Evolutionary conservation across 2,888 invertebrate species (phyloP).

Genomic region (Macrosiphum euphorbiae): DNA sequence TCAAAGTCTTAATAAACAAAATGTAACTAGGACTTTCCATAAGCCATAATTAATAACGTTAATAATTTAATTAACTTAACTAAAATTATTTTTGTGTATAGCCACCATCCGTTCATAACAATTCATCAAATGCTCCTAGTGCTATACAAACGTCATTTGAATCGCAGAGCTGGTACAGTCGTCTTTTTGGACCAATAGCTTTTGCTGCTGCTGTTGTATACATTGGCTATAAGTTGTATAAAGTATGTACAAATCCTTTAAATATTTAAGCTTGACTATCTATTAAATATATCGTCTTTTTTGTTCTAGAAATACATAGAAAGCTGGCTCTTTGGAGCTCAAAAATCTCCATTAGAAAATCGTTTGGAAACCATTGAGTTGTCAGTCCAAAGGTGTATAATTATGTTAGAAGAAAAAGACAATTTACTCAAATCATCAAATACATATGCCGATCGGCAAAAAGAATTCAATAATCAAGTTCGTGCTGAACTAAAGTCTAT

Average conservation of each 20-base stretch:
- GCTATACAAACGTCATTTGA: not conserved
- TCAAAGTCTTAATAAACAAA: not conserved
- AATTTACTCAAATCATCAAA: not conserved
- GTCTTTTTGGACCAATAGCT: not conserved
- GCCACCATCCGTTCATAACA: not conserved
- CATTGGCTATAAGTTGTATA: constrained; percentile 25
- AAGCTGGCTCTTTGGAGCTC: constrained; percentile 47
- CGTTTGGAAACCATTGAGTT: constrained; percentile 32
- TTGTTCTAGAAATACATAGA: constrained; percentile 42
- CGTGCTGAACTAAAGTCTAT: constrained; percentile 40
- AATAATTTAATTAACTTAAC: not conserved
- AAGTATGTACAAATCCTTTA: not conserved
- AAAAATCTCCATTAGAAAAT: constrained; percentile 3
- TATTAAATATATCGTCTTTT: not conserved
- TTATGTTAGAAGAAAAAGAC: constrained; percentile 16
- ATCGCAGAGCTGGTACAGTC: constrained; percentile 12
- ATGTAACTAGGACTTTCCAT: not conserved
- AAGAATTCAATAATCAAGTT: not conserved
- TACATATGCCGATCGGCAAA: not conserved
- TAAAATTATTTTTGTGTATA: not conserved
- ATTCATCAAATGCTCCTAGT: not conserved
- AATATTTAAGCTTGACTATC: not conserved
- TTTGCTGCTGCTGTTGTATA: not conserved
- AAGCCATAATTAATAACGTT: not conserved
- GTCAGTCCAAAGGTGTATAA: not conserved